Evolutionary conservation across 92 coral and sea anemone genomes (phyloP).

Genomic region (Zoanthus sociatus): DNA sequence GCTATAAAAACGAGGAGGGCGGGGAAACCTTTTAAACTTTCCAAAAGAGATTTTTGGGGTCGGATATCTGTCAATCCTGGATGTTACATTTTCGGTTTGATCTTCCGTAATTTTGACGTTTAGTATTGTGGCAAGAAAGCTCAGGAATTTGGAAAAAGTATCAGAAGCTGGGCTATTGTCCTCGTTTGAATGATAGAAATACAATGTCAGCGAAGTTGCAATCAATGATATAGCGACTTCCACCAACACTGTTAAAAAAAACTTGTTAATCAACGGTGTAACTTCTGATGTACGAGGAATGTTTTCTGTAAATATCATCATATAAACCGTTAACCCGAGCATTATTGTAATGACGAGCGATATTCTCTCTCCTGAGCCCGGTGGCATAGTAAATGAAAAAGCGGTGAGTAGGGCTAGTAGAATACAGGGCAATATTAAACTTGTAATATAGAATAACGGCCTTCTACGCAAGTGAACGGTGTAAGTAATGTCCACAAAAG

Average conservation of each 20-base stretch:
- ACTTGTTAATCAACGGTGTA: constrained; percentile 82
- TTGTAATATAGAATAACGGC: constrained; percentile 84
- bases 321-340: constrained; percentile 93
- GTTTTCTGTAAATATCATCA: constrained; percentile 94
- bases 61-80: neutral
- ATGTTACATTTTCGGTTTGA: neutral
- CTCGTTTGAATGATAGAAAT: constrained; percentile 83
- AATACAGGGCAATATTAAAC: constrained; percentile 92
- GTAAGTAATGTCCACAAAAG: constrained; percentile 84
- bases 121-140: constrained; percentile 64
- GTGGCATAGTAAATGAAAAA: constrained; percentile 88
- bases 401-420: constrained; percentile 79
- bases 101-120: constrained; percentile 48
- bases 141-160: constrained; percentile 68
- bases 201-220: constrained; percentile 85
- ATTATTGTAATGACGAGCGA: constrained; percentile 89
- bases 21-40: constrained; percentile 37
- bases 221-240: constrained; percentile 82
- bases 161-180: constrained; percentile 68
- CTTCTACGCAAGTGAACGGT: constrained; percentile 80
- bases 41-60: neutral
- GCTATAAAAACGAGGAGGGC: constrained; percentile 47
- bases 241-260: constrained; percentile 80
- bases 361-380: constrained; percentile 91
- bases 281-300: constrained; percentile 91